Conservation (phyloP, 2,113 vertebrate genomes). For the Pungitius pungitius region DNA sequence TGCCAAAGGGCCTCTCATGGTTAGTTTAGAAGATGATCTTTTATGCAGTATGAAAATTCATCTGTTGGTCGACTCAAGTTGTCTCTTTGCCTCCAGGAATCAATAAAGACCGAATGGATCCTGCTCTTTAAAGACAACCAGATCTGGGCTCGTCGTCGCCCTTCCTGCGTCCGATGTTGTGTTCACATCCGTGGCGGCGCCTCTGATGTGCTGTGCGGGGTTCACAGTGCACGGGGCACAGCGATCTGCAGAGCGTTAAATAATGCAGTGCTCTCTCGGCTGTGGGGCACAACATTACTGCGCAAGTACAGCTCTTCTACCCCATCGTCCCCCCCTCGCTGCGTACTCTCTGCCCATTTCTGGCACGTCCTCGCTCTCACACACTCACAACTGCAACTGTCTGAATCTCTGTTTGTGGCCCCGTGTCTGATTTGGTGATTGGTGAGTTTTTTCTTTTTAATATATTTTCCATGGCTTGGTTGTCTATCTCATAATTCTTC, state of each 20-base stretch:
- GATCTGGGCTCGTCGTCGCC: slow-evolving; percentile 2
- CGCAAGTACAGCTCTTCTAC: slow-evolving; percentile 44
- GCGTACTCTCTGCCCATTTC: slow-evolving; percentile 24
- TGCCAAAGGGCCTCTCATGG: not conserved
- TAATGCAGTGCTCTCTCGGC: slow-evolving; percentile 70
- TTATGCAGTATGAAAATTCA: not conserved
- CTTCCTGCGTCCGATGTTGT: not conserved
- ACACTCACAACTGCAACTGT: slow-evolving; percentile 1
- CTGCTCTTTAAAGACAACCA: slow-evolving; percentile 1
- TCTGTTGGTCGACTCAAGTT: not conserved
- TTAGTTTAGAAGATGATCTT: not conserved
- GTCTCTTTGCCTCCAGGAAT: not conserved
- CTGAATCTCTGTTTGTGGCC: slow-evolving; percentile 20
- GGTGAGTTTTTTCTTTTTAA: not conserved
- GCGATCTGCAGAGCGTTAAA: slow-evolving; percentile 70
- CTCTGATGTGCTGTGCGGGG: slow-evolving; percentile 42
- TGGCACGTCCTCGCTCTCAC: slow-evolving; percentile 4
- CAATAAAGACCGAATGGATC: not conserved
- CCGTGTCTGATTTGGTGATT: slow-evolving; percentile 24
- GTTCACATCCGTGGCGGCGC: slow-evolving; percentile 15
- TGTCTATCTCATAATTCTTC: slow-evolving; percentile 1
- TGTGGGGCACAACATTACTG: slow-evolving; percentile 59
- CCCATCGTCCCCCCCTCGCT: slow-evolving; percentile 38
- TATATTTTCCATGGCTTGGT: not conserved
- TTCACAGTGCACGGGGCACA: slow-evolving; percentile 48